Base-by-base conservation (phyloP, 2,113 vertebrate genomes). In the Eudyptes chrysolophus region DNA sequence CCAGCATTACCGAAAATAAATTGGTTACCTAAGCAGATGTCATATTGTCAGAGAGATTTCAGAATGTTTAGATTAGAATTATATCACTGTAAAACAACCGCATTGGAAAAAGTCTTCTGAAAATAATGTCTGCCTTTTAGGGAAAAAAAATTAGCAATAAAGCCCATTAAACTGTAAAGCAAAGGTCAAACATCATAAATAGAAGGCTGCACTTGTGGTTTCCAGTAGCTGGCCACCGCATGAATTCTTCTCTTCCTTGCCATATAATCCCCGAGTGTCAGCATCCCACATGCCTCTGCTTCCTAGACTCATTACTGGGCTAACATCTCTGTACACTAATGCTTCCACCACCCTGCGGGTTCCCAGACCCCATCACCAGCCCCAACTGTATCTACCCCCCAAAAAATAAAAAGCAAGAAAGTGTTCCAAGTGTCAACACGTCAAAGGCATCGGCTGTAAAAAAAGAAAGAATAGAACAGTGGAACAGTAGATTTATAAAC, bases 1-100 rank as follows among this genome's bases (percentile, higher is more conserved):
- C 32, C 72, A 95, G 48, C 46, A 64, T 19, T 74, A 61, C 44
- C 68, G 66, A 90, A 88, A 96, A 94, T 70, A 61, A 89, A 66
- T 2, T 34, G 22, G 51, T 78, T 92, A 89, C 76, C 69, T 80
- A 86, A 84, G 60, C n/a, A 91, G 55, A 83, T 49, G 21, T 57
- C 68, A 17, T 24, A 62, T 21, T 48, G 26, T 38, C 79, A 71
- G 55, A 54, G 20, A 92, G 30, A 80, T 40, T 92, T 90, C 54
- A 74, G 42, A 72, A 70, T 38, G 68, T 52, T 90, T 86, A 58
- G 34, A 49, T 60, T 81, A 71, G 58, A 94, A 57, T 24, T 58
- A 0, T 32, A 84, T 8, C 17, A 51, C 60, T 78, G 25, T 51
- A 77, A 69, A 84, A 54, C 7, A 54, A 62, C 20, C n/a, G 44